Percentiles rank a stretch among this genome's conserved stretches.
Evolutionary conservation across 1,140 invertebrate species (phyloP).

Genomic region (Mercenaria mercenaria): DNA sequence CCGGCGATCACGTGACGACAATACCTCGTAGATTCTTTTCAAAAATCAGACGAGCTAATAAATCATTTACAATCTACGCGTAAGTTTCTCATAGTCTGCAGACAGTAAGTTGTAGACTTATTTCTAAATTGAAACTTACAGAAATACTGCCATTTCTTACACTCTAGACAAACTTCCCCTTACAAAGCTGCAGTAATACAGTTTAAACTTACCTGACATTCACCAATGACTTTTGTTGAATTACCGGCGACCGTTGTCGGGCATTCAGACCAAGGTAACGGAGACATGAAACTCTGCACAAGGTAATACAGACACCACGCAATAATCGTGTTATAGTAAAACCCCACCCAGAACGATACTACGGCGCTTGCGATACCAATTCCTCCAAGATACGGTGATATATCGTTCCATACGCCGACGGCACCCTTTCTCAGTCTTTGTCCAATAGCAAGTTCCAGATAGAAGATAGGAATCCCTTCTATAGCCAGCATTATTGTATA

Average conservation of each 20-base stretch:
- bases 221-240: not conserved
- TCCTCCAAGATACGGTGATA: slow-evolving; percentile 86
- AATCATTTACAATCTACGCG: no score
- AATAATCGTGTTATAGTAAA: slow-evolving; percentile 99
- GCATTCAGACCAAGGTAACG: slow-evolving; percentile 97
- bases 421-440: slow-evolving; percentile 70
- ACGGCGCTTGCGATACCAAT: slow-evolving; percentile 98
- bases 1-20: no score
- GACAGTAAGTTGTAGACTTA: no score
- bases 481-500: slow-evolving; percentile 76
- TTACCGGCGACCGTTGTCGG: slow-evolving; percentile 87
- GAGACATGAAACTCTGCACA: slow-evolving; percentile 86
- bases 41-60: no score
- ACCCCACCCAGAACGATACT: slow-evolving; percentile 98
- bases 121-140: no score
- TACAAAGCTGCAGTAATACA: no score
- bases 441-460: slow-evolving; percentile 71
- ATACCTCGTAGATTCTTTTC: no score
- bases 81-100: no score
- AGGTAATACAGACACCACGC: slow-evolving; percentile 98
- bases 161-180: no score
- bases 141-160: no score
- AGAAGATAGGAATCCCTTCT: slow-evolving; percentile 74
- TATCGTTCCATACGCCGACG: slow-evolving; percentile 68
- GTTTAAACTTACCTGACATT: slow-evolving; percentile 40